Percentiles rank a stretch among this genome's conserved stretches.
These are phyloP conservation scores for Atta texana DNA, from an alignment of 1,140 invertebrate genomes.

Conservation along the genomic window DNA sequence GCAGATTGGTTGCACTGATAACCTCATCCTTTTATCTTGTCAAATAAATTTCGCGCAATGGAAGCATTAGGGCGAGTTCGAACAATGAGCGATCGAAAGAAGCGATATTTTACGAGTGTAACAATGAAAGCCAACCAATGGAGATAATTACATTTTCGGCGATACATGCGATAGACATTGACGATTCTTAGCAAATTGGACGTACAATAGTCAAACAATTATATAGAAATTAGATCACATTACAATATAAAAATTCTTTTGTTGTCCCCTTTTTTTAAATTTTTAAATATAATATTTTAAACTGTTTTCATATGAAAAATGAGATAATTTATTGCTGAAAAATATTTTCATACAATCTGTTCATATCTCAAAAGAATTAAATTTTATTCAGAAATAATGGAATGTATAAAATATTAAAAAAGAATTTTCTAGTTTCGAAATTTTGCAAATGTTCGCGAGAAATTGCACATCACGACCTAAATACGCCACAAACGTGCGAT, in stretches of 20 bases:
- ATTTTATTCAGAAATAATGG: neutral
- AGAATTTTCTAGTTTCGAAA: neutral
- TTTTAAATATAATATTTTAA: no score
- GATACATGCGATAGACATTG: neutral
- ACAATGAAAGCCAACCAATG: neutral
- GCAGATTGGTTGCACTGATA: conserved; percentile 27
- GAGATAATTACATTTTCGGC: conserved; percentile 8
- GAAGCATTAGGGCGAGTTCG: neutral
- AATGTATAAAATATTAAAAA: neutral
- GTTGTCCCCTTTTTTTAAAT: neutral
- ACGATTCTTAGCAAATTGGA: conserved; percentile 5
- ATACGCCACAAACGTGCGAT: conserved; percentile 12
- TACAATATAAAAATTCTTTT: neutral
- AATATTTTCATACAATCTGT: neutral
- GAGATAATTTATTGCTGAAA: neutral
- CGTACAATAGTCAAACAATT: neutral
- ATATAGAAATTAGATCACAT: neutral
- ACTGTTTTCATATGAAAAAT: neutral
- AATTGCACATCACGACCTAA: neutral
- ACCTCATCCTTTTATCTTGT: conserved; percentile 14
- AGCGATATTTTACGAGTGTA: conserved; percentile 18
- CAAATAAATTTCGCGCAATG: conserved; percentile 43
- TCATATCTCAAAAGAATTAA: neutral
- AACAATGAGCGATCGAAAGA: conserved; percentile 37
- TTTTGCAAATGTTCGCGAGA: conserved; percentile 24